Evolutionary conservation across 2,797 vertebrate genomes (phyloP), one percentile per base, ranked within the genome.

Genomic region (Mus minutoides): DNA sequence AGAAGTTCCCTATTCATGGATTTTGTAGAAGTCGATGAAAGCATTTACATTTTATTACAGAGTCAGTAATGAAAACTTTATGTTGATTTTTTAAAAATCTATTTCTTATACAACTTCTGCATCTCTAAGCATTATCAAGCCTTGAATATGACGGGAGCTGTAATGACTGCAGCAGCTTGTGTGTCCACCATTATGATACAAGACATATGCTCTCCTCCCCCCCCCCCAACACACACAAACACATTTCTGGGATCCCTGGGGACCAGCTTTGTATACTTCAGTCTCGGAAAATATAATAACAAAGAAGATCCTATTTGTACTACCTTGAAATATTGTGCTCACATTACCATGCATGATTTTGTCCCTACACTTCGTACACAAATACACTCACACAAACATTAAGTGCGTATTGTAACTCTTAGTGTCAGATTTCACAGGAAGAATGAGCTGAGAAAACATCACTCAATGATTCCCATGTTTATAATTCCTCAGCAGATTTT

Each of bases 1-100:
- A 43, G 43, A 29, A 92, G 34, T 24, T 73, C 22, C 46, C 89
- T 92, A 80, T 88, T 73, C 64, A 4, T 52, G 34, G 92, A 84
- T 73, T 80, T 91, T 80, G 84, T 77, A 94, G 90, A 94, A 73
- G 13, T 62, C 82, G 73, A 80, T 87, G 58, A 87, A 94, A 87
- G 13, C 58, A 95, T 84, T 92, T 93, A 91, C 31, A 94, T 52
- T 52, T 83, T 31, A 88, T 67, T 88, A 34, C 40, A 92, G 34
- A 79, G 40, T 78, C 69, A 17, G 83, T 86, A 40, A 86, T 87
- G 54, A 92, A 95, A 94, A 83, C 10, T 73, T 91, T 6, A 52
- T 84, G 46, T 49, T 73, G 26, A 52, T 31, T 82, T 95, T 88
- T 77, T 54, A 56, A 13, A 67, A 76, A 75, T 82, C 31, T 91